Conservation (phyloP, 2,113 vertebrate genomes). For the Pelobates fuscus region DNA sequence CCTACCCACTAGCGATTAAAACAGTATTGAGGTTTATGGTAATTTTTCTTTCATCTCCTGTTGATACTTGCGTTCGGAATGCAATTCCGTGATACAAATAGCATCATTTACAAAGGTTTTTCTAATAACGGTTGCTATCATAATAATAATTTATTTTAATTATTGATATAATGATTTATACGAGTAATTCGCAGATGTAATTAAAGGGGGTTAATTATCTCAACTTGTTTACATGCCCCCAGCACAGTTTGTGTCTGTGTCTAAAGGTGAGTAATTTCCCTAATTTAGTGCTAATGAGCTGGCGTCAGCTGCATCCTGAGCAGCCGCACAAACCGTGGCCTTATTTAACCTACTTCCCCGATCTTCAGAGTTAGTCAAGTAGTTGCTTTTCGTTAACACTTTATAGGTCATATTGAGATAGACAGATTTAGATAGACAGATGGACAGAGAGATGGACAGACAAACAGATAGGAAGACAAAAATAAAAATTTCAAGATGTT, state of each 20-base stretch:
- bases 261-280: conserved; percentile 6
- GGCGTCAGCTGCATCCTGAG: background rate
- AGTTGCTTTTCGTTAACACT: too few species aligned
- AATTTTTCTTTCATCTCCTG: too few species aligned
- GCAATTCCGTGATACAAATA: background rate
- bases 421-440: too few species aligned
- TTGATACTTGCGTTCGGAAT: too few species aligned
- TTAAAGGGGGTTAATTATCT: background rate
- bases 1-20: too few species aligned
- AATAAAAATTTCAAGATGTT: too few species aligned
- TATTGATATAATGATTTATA: conserved; percentile 20
- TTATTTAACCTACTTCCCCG: conserved; percentile 14
- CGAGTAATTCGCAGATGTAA: background rate
- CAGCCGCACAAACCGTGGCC: background rate
- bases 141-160: background rate
- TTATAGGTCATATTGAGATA: too few species aligned
- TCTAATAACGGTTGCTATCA: too few species aligned
- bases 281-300: conserved; percentile 31
- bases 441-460: too few species aligned
- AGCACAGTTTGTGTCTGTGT: conserved; percentile 28
- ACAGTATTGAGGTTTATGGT: too few species aligned
- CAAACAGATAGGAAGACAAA: too few species aligned
- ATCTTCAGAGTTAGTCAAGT: background rate
- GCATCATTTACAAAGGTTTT: too few species aligned
- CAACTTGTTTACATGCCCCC: background rate